Evolutionary conservation across 2,888 invertebrate species (phyloP), one percentile per base, ranked within the genome.

Genomic region (Dicyrtoma fusca): DNA sequence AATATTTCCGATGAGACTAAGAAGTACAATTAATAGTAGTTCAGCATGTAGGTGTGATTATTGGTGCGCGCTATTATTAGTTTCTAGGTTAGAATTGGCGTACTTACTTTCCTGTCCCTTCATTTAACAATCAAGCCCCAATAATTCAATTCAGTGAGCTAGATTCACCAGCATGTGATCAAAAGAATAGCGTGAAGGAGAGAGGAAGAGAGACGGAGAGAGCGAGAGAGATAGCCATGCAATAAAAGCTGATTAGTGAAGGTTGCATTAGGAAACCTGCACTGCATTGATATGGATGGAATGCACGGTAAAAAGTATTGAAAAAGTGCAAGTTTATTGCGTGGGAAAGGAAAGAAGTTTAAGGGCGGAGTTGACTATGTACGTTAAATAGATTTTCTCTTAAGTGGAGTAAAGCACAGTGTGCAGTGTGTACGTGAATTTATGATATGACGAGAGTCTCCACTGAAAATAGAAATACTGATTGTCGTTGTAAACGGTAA

Each of bases 301-400:
- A 49, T 55, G 23, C 55, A 19, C 55, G n/a, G 17, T 61, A 61
- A 42, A 34, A 34, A 51, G 53, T 49, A 65, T 10, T 49, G 64
- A 64, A 61, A 68, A 61, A 62, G 66, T 72, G 72, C 62, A 68
- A 68, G 66, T 72, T 72, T 72, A 72, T 72, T 72, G 72, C 72
- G 72, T 72, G 72, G 68, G 72, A 72, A 72, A 25, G 26, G n/a
- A 26, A 51, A 21, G 44, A 45, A n/a, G 21, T 55, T 51, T 26
- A 44, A 68, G 34, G 59, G 21, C 53, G 51, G 57, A 21, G 23
- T 34, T 34, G 34, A 5, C 34, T 34, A 8, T 34, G 34, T 34
- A 8, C 8, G 34, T 34, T 21, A 13, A 55, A 55, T 55, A 23
- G 55, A 21, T 55, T 10, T 55, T 55, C 21, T 55, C 21, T 21